Conservation (phyloP, 2,797 vertebrate species). For the Eospalax fontanierii region DNA sequence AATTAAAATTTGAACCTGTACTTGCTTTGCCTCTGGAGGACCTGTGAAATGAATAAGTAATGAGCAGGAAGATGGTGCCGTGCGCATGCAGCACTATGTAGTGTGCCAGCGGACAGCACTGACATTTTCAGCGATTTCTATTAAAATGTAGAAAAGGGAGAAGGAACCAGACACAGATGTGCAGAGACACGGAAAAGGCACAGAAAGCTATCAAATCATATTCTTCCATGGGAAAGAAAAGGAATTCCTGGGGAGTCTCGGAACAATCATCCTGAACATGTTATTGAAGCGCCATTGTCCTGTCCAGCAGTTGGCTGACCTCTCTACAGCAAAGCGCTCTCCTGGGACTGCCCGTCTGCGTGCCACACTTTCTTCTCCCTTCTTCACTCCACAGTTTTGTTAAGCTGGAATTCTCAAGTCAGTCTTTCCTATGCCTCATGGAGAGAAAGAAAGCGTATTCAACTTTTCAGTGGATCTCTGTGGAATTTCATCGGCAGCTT, state of each 20-base stretch:
- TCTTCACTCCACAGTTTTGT: not conserved
- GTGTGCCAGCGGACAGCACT: not conserved
- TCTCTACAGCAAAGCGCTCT: constrained; percentile 3
- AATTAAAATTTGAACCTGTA: constrained; percentile 53
- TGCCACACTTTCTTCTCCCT: constrained; percentile 61
- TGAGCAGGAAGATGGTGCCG: not conserved
- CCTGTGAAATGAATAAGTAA: constrained; percentile 64
- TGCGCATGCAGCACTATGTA: not conserved
- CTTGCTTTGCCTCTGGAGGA: constrained; percentile 68
- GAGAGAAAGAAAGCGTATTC: constrained; percentile 34
- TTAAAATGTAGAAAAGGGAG: constrained; percentile 34
- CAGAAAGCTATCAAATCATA: constrained; percentile 13
- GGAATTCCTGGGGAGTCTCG: constrained; percentile 9
- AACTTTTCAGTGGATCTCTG: constrained; percentile 55
- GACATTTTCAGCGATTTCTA: constrained; percentile 30
- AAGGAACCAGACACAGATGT: not conserved
- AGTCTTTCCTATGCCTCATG: not conserved
- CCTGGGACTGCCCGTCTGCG: constrained; percentile 57
- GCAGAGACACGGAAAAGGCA: not conserved
- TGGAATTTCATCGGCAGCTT: constrained; percentile 51
- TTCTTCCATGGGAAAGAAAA: constrained; percentile 55
- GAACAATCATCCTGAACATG: constrained; percentile 47
- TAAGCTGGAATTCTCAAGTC: constrained; percentile 33
- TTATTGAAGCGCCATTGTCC: constrained; percentile 57
- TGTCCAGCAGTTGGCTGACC: constrained; percentile 1